Evolutionary conservation across 2,888 invertebrate genomes (phyloP).

Genomic region (Mamestra brassicae): DNA sequence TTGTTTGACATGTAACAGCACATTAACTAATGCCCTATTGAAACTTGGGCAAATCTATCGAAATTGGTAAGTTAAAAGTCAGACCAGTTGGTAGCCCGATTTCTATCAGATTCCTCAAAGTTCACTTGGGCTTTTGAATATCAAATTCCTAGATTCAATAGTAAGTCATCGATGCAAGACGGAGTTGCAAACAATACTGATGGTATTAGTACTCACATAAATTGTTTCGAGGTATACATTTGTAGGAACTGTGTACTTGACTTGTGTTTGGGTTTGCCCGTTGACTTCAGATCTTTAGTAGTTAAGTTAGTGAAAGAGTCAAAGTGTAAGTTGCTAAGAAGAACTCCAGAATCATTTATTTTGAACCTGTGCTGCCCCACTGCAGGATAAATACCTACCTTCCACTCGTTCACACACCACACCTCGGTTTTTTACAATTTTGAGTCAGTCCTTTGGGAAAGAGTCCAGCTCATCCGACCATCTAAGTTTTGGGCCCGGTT

Average conservation of each 20-base stretch:
- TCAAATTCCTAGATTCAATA: constrained; percentile 67
- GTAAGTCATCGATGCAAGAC: constrained; percentile 64
- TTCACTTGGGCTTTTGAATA: constrained; percentile 69
- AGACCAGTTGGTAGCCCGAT: constrained; percentile 52
- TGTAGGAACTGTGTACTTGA: constrained; percentile 9
- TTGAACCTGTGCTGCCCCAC: too few relatives aligned
- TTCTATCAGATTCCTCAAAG: constrained; percentile 60
- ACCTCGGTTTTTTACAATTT: too few relatives aligned
- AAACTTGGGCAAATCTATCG: constrained; percentile 25
- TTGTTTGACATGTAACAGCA: constrained; percentile 14
- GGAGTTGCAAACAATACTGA: constrained; percentile 70
- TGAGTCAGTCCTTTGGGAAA: too few relatives aligned
- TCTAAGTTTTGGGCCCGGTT: too few relatives aligned
- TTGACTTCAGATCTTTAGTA: not conserved
- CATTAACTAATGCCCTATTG: constrained; percentile 39
- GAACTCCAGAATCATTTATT: too few relatives aligned
- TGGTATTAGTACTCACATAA: constrained; percentile 72
- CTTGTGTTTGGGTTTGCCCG: constrained; percentile 41
- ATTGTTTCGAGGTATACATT: constrained; percentile 43
- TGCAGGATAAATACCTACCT: too few relatives aligned
- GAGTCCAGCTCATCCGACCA: too few relatives aligned
- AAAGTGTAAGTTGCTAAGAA: not conserved
- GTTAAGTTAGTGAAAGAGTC: not conserved
- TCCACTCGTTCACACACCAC: too few relatives aligned
- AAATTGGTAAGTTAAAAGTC: constrained; percentile 33